A percentile compares a stretch with the other conserved stretches of the same genome.
Evolutionary conservation across 2,888 invertebrate genomes (phyloP).

Genomic region (Carpatolechia fugitivella): DNA sequence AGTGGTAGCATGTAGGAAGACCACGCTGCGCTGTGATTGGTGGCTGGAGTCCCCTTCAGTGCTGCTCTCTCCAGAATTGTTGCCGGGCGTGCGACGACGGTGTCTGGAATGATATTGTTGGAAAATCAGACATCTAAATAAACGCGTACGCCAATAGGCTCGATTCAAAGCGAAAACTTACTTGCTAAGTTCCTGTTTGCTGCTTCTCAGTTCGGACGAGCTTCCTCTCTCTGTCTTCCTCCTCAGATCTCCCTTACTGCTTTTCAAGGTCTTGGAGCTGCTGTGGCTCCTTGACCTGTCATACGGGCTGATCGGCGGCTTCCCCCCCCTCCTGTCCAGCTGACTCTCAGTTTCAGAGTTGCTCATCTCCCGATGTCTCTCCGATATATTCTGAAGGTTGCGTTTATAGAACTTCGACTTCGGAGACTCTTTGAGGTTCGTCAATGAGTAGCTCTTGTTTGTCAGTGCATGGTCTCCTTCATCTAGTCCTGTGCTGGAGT

Average conservation of each 20-base stretch:
- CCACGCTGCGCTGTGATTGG: conserved; percentile 90
- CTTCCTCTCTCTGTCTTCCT: conserved; percentile 42
- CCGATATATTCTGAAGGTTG: conserved; percentile 80
- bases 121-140: neutral
- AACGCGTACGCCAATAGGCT: no score
- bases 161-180: conserved; percentile 43
- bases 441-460: conserved; percentile 65
- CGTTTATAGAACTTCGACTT: conserved; percentile 42
- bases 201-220: conserved; percentile 55
- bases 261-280: conserved; percentile 67
- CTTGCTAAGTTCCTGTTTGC: conserved; percentile 69
- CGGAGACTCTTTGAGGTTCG: conserved; percentile 60
- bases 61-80: conserved; percentile 82
- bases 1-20: conserved; percentile 91
- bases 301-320: conserved; percentile 70
- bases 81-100: conserved; percentile 63
- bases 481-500: conserved; percentile 66
- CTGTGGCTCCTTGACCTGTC: conserved; percentile 70
- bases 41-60: conserved; percentile 88
- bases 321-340: conserved; percentile 49
- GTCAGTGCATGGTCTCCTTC: conserved; percentile 62
- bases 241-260: conserved; percentile 44
- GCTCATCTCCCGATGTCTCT: conserved; percentile 51
- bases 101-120: conserved; percentile 36
- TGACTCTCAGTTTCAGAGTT: conserved; percentile 68